Percentiles rank a stretch among this genome's conserved stretches.
These are phyloP conservation scores for Drosophila bocki DNA, from an alignment of 1,140 invertebrate species.

Conservation along the genomic window DNA sequence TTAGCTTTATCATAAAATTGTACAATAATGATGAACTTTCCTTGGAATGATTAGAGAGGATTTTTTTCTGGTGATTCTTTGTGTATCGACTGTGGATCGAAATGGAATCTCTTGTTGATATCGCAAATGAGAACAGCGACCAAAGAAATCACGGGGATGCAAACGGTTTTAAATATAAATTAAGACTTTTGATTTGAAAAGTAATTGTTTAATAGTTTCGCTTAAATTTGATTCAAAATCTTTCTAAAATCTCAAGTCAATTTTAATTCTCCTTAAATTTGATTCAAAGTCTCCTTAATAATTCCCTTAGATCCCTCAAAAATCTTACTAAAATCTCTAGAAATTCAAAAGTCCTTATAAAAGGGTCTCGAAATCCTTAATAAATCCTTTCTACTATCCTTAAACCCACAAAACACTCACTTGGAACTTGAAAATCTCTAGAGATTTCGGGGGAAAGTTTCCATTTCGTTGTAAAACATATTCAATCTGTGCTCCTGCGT, in stretches of 20 bases:
- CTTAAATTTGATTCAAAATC: conserved; percentile 1
- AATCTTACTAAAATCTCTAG: not conserved
- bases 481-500: conserved; percentile 1
- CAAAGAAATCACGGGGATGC: conserved; percentile 34
- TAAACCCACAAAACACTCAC: too few relatives aligned
- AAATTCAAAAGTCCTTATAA: not conserved
- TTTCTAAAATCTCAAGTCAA: not conserved
- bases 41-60: conserved; percentile 41
- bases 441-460: too few relatives aligned
- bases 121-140: conserved; percentile 83
- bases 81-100: conserved; percentile 74
- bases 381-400: too few relatives aligned
- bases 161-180: conserved; percentile 5
- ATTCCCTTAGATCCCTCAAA: not conserved
- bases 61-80: conserved; percentile 28
- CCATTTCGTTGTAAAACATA: conserved; percentile 7
- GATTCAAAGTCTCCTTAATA: not conserved
- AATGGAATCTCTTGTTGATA: conserved; percentile 84
- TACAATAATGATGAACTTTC: conserved; percentile 47
- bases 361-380: not conserved
- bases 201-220: not conserved
- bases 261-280: not conserved
- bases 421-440: not conserved
- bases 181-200: not conserved
- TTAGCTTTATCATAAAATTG: conserved; percentile 54